These are phyloP conservation scores for Herpetotheres cachinnans DNA, from an alignment of 2,113 vertebrate genomes.

Conservation along the genomic window DNA sequence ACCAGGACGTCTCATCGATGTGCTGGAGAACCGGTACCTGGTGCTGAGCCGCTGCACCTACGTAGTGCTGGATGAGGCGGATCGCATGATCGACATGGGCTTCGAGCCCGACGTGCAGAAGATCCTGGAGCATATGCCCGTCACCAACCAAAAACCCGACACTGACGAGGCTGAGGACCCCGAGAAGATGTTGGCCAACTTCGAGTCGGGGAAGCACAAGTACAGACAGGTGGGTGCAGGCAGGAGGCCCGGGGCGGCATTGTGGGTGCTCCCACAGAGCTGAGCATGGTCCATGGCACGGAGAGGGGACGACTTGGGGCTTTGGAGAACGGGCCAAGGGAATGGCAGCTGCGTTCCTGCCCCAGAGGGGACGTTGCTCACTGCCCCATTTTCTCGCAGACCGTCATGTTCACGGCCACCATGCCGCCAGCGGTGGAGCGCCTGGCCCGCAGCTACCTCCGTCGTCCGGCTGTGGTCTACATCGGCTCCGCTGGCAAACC, in stretches of 20 bases:
- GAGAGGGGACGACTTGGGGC: background rate
- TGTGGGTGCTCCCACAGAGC: rapidly evolving
- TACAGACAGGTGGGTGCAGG: constrained; percentile 89
- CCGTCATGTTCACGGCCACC: constrained; percentile 98
- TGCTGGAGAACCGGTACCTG: constrained; percentile 95
- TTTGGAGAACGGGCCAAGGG: background rate
- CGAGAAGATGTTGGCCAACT: constrained; percentile 95
- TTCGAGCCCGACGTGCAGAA: constrained; percentile 98
- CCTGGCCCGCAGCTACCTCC: constrained; percentile 91
- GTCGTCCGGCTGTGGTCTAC: constrained; percentile 96
- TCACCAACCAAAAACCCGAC: constrained; percentile 97
- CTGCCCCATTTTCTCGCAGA: constrained; percentile 64
- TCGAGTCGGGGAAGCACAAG: constrained; percentile 96
- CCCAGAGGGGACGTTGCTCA: rapidly evolving
- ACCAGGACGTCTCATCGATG: constrained; percentile 92
- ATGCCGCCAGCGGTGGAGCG: constrained; percentile 95
- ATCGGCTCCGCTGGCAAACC: constrained; percentile 97
- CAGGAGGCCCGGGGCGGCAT: rapidly evolving
- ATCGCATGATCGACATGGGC: constrained; percentile 99
- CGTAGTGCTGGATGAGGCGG: constrained; percentile 94
- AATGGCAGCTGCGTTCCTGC: rapidly evolving
- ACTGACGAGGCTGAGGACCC: constrained; percentile 96
- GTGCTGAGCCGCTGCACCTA: constrained; percentile 97
- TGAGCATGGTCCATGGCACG: rapidly evolving
- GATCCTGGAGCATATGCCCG: constrained; percentile 97